Percentiles rank a stretch among this genome's conserved stretches.
These are phyloP conservation scores for Fissipunctia ypsillon DNA, from an alignment of 2,888 invertebrate genomes.

Conservation along the genomic window DNA sequence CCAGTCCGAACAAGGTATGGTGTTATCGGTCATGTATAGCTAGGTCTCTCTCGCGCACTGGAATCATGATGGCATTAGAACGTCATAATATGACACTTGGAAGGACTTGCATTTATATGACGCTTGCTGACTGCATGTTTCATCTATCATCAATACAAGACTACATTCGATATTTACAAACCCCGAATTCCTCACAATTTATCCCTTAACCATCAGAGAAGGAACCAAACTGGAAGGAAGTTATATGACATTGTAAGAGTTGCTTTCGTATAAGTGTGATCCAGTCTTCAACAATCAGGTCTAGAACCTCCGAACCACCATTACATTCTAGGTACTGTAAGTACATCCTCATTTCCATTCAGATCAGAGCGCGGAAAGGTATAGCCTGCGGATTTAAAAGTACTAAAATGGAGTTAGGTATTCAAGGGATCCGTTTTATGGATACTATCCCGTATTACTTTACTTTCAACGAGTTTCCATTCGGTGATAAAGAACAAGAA, in stretches of 20 bases:
- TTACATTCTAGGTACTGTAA: background rate
- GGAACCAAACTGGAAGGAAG: background rate
- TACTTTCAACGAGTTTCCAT: conserved; percentile 44
- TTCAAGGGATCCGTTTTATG: conserved; percentile 47
- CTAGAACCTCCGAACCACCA: background rate
- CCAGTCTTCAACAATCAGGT: too few species aligned
- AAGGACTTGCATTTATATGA: too few species aligned
- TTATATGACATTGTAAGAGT: background rate
- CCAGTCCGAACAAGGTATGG: too few species aligned
- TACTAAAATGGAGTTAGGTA: conserved; percentile 51
- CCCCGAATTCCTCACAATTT: background rate
- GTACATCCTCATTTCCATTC: conserved; percentile 34
- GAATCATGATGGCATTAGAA: too few species aligned
- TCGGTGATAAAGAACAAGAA: conserved; percentile 27
- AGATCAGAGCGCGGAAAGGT: conserved; percentile 42
- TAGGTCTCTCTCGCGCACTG: too few species aligned
- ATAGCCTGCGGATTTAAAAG: conserved; percentile 50
- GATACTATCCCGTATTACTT: conserved; percentile 32
- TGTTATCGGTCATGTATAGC: too few species aligned
- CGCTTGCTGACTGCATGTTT: too few species aligned
- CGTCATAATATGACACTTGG: too few species aligned
- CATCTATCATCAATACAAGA: background rate
- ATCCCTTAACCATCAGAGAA: too few species aligned
- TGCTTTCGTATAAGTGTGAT: background rate
- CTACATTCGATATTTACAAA: background rate